Conservation (phyloP, 2,113 vertebrate genomes). For the Myotis brandtii region DNA sequence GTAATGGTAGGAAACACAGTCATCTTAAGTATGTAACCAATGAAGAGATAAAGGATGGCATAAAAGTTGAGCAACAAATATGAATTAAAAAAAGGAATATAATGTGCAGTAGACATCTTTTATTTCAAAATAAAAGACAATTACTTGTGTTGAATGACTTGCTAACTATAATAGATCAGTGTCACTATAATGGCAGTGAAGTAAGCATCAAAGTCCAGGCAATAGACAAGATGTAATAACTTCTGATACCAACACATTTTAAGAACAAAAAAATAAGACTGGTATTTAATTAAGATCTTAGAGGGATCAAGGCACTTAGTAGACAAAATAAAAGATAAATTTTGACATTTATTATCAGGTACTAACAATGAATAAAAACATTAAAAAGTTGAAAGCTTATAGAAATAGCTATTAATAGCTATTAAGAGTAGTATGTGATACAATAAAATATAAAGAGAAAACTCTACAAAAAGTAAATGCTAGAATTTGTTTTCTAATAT, state of each 20-base stretch:
- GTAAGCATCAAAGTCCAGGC: not conserved
- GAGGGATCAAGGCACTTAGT: not conserved
- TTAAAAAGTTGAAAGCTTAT: not conserved
- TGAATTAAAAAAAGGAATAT: not conserved
- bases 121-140: not conserved
- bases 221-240: not conserved
- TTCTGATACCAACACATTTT: not conserved
- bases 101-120: not conserved
- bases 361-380: not conserved
- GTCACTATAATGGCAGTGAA: not conserved
- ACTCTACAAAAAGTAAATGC: not conserved
- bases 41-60: not conserved
- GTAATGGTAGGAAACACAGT: not conserved
- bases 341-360: not conserved
- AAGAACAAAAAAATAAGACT: not conserved
- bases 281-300: not conserved
- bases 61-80: not conserved
- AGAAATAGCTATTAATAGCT: not conserved
- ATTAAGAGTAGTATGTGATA: not conserved
- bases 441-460: not conserved
- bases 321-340: not conserved
- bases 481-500: not conserved
- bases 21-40: not conserved
- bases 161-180: not conserved
- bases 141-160: not conserved